Conservation (phyloP, 2,888 invertebrate species). For the Anodontia alba region DNA sequence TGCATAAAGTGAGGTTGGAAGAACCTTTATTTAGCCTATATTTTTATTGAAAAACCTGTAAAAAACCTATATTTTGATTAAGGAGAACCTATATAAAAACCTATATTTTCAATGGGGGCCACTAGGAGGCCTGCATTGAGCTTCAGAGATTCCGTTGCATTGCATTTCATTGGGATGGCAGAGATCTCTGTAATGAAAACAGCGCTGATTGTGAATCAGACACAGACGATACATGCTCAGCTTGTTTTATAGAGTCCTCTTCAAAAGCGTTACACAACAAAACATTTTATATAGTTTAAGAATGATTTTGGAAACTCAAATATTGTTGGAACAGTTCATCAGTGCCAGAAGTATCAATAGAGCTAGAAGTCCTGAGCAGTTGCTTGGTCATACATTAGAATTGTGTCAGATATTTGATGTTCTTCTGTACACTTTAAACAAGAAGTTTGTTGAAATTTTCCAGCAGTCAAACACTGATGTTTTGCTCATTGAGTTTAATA, state of each 20-base stretch:
- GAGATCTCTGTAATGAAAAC: background rate
- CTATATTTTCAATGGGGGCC: too few species aligned
- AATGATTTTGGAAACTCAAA: constrained; percentile 17
- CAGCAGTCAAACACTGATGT: constrained; percentile 36
- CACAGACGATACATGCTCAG: background rate
- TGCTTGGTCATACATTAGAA: constrained; percentile 4
- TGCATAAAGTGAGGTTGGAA: too few species aligned
- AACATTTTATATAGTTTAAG: constrained; percentile 3
- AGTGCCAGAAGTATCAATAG: constrained; percentile 1
- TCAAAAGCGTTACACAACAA: constrained; percentile 14
- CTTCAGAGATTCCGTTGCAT: background rate
- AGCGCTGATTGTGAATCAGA: background rate
- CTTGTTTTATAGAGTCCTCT: background rate
- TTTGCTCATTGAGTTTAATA: constrained; percentile 38
- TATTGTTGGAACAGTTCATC: constrained; percentile 9
- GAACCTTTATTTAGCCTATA: too few species aligned
- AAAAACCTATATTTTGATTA: too few species aligned
- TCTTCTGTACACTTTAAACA: background rate
- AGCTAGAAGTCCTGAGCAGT: background rate
- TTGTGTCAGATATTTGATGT: constrained; percentile 6
- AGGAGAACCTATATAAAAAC: too few species aligned
- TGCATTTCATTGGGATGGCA: background rate
- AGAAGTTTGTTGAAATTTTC: constrained; percentile 24
- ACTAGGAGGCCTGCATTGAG: too few species aligned
- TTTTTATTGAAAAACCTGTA: too few species aligned